Evolutionary conservation across 92 coral and sea anemone species (phyloP).

Genomic region (Pocillopora grandis): DNA sequence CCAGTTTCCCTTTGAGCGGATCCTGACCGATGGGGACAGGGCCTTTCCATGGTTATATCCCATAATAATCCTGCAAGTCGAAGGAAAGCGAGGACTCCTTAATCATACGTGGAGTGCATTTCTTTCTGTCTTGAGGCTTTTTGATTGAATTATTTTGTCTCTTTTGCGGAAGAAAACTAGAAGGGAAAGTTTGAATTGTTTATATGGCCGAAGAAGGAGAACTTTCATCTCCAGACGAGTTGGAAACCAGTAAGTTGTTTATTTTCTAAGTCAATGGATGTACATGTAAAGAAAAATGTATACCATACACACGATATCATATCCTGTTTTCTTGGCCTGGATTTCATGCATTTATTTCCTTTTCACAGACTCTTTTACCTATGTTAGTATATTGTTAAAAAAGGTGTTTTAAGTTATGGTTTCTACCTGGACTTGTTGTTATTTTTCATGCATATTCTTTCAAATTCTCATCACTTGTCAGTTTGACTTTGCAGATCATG

Average conservation of each 20-base stretch:
- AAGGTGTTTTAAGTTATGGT: too few species aligned
- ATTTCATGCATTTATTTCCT: too few species aligned
- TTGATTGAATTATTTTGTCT: neutral
- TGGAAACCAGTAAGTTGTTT: constrained; percentile 85
- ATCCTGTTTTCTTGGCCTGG: too few species aligned
- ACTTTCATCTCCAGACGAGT: constrained; percentile 94
- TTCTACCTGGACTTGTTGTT: too few species aligned
- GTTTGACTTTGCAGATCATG: too few species aligned
- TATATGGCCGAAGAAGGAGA: constrained; percentile 95
- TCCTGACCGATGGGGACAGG: neutral
- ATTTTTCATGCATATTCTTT: too few species aligned
- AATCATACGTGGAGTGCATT: neutral
- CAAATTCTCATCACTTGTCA: too few species aligned
- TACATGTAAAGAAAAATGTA: neutral
- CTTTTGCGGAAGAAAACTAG: neutral
- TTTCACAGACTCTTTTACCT: too few species aligned
- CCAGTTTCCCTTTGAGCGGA: neutral
- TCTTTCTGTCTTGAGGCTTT: neutral
- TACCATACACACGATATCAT: neutral
- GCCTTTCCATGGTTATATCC: neutral
- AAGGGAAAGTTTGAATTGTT: neutral
- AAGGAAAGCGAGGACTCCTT: neutral
- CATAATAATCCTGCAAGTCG: constrained; percentile 20
- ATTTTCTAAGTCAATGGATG: neutral
- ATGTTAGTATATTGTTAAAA: too few species aligned